Evolutionary conservation across 1,140 invertebrate species (phyloP), one percentile per base, ranked within the genome.

Genomic region (Holcopasites calliopsidis): DNA sequence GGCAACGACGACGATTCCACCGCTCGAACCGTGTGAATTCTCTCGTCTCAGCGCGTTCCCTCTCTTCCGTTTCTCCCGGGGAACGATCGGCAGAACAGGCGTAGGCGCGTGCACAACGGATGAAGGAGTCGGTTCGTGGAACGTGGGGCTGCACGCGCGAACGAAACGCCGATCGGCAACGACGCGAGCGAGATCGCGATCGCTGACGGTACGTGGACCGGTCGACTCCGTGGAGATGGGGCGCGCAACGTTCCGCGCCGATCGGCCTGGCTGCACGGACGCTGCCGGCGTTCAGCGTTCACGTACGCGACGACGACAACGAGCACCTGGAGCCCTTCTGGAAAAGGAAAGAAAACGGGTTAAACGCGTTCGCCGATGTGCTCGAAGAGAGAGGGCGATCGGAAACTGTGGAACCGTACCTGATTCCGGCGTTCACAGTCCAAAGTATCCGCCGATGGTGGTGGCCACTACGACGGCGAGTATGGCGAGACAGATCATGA

Each of bases 401-500:
- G n/a, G 11, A 73, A 35, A 60, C 62, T 69, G 7, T 65, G 11
- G 50, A 75, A 54, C 47, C 42, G 31, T 90, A 91, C 90, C 89
- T 90, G 75, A 26, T 74, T 82, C 70, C 74, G 77, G 69, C 76
- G 86, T 86, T 91, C 87, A 90, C 83, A 93, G 88, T 80, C 92
- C 93, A 85, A 96, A 93, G 92, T 96, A 95, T 90, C 94, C 93
- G 87, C 93, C 94, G 88, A 96, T 93, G 87, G 95, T 95, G 79
- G 95, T 94, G 85, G 95, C 95, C 90, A 97, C 92, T 89, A 98
- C 94, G 88, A 98, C 93, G 88, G 95, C 96, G 91, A 99, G 94
- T 91, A 99, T 95, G 86, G 97, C 94, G 92, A 99, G 94, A 93
- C 98, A 98, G 92, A 99, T 96, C 93, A 99, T 94, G 94, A 99